These are phyloP conservation scores for Akabosia matsudoensis DNA, from an alignment of 1,140 invertebrate species.

Conservation along the genomic window DNA sequence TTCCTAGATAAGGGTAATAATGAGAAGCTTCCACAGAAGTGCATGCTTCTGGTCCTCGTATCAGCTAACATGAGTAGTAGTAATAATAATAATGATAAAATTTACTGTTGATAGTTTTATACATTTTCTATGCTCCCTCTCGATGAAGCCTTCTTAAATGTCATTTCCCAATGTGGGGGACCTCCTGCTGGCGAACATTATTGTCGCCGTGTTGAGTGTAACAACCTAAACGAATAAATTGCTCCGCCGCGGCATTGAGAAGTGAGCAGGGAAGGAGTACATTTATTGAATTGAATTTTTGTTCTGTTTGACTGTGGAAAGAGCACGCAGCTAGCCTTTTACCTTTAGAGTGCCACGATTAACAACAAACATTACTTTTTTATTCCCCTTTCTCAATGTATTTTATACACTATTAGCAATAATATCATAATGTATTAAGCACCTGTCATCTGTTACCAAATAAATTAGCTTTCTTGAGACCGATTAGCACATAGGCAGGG, in stretches of 20 bases:
- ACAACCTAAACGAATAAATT: background rate
- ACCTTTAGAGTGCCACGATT: background rate
- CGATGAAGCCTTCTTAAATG: background rate
- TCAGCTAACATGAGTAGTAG: too few species aligned
- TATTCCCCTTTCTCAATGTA: background rate
- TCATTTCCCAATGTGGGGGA: background rate
- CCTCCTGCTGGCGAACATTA: background rate
- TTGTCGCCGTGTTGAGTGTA: background rate
- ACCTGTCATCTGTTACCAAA: conserved; percentile 6
- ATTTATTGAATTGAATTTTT: conserved; percentile 1
- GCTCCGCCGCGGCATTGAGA: background rate
- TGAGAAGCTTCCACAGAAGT: too few species aligned
- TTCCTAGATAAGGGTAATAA: too few species aligned
- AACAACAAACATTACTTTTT: background rate
- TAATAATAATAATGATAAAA: background rate
- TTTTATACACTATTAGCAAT: background rate
- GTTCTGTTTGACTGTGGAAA: background rate
- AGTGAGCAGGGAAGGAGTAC: background rate
- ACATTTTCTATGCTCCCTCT: background rate
- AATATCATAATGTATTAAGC: background rate
- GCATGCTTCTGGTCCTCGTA: too few species aligned
- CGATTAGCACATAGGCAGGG: conserved; percentile 7
- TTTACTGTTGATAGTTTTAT: background rate
- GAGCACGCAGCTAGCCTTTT: background rate
- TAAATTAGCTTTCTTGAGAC: conserved; percentile 14